Base-by-base conservation (phyloP, 2,797 vertebrate species). In the Paratrypauchen microcephalus region DNA sequence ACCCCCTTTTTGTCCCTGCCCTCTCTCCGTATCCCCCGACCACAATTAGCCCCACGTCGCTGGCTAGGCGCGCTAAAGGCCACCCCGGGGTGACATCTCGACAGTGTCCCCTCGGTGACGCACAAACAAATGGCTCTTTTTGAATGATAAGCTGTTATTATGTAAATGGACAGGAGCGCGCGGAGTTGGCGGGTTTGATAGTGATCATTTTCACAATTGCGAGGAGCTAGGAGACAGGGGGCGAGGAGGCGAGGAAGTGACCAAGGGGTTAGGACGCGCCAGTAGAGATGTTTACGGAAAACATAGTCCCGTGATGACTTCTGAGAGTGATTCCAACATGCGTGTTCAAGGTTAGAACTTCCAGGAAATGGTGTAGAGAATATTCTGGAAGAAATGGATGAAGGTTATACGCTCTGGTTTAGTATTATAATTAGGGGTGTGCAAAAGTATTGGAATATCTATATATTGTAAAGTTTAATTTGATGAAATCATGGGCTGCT, bases 171-270 rank as follows among this genome's bases (percentile, higher is more conserved):
- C 92, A 91, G 93, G 92, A 93, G 93, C 93, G 94, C 92, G 82
- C 82, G 93, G 93, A 91, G 94, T 75, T 54, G 64, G 77, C 72
- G 78, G n/a, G 7, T 36, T 45, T 91, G 95, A 96, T 95, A 93
- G 95, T 92, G 93, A 95, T 98, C 95, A 96, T 96, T 96, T 95
- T 92, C 92, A 92, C 97, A 96, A 97, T 97, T 97, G 94, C 94
- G 90, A 95, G 74, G 80, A 94, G 91, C 92, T 87, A 89, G 79
- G 91, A 77, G 92, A 89, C 28, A 24, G n/a, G 93, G 90, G 90
- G 91, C 88, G 91, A 91, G 87, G 92, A 66, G 66, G 71, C 56
- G 66, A 67, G 61, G 47, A 89, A 70, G 92, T 93, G 94, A 94
- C 95, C 91, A 89, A 91, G 93, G 93, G 94, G 94, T 94, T 91